A percentile compares a stretch with the other conserved stretches of the same genome.
Evolutionary conservation across 2,113 vertebrate genomes (phyloP).

Genomic region (Monarcha castaneiventris): DNA sequence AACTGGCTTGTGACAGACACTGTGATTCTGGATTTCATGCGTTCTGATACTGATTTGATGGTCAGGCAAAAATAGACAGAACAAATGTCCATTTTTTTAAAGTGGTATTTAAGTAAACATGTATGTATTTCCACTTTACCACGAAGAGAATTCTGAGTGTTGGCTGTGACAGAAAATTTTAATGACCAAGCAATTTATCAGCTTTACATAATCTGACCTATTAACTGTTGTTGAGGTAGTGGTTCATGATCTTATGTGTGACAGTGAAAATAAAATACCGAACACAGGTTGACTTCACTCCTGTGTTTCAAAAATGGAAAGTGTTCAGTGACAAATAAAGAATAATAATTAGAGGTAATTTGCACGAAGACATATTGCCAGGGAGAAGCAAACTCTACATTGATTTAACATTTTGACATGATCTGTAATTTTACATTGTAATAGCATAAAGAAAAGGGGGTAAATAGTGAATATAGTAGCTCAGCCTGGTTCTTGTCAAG

Average conservation of each 20-base stretch:
- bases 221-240: background rate
- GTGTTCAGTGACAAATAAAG: background rate
- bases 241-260: background rate
- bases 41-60: background rate
- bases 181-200: background rate
- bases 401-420: background rate
- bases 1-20: background rate
- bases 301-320: background rate
- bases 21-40: background rate
- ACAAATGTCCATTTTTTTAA: background rate
- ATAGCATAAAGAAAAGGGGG: background rate
- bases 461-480: background rate
- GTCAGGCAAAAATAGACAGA: background rate
- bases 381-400: background rate
- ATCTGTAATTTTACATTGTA: slow-evolving; percentile 20
- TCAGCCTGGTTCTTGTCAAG: background rate
- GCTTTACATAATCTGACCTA: background rate
- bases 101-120: background rate
- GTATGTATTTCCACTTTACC: background rate
- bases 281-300: background rate
- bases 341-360: slow-evolving; percentile 23
- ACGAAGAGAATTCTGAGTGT: background rate
- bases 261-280: background rate
- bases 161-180: background rate
- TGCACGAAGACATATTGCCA: background rate